These are phyloP conservation scores for Laspeyria flexula DNA, from an alignment of 2,888 invertebrate species.

Conservation along the genomic window DNA sequence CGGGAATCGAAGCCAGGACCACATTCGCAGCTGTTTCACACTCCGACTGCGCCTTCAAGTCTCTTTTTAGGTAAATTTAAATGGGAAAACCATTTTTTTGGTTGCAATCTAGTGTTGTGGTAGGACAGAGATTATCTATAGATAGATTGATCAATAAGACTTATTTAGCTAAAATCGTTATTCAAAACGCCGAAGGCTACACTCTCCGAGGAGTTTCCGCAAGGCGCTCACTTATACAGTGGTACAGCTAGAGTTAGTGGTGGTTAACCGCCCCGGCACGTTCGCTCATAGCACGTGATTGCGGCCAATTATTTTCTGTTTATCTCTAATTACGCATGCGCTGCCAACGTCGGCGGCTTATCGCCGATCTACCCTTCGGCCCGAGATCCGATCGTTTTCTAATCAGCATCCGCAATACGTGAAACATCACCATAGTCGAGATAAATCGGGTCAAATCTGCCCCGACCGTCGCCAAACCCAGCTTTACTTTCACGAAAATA, in stretches of 20 bases:
- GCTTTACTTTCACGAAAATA: constrained; percentile 57
- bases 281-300: constrained; percentile 78
- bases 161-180: constrained; percentile 38
- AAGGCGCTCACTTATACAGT: constrained; percentile 46
- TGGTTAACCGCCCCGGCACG: constrained; percentile 64
- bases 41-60: no score
- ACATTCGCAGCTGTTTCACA: no score
- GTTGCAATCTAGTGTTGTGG: no score
- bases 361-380: constrained; percentile 83
- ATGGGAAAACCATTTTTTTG: no score
- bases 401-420: constrained; percentile 79
- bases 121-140: constrained; percentile 5
- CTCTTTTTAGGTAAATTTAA: no score
- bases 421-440: constrained; percentile 68
- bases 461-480: constrained; percentile 46
- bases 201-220: constrained; percentile 51
- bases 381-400: constrained; percentile 79
- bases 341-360: constrained; percentile 80
- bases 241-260: constrained; percentile 38
- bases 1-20: no score
- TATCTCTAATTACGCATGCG: constrained; percentile 86
- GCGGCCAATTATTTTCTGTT: constrained; percentile 86
- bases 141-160: constrained; percentile 1
- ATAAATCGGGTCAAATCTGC: constrained; percentile 59
- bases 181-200: constrained; percentile 37